A percentile compares a stretch with the other conserved stretches of the same genome.
Conservation (phyloP, 2,797 vertebrate genomes). For the Melanotaenia maccullochi region DNA sequence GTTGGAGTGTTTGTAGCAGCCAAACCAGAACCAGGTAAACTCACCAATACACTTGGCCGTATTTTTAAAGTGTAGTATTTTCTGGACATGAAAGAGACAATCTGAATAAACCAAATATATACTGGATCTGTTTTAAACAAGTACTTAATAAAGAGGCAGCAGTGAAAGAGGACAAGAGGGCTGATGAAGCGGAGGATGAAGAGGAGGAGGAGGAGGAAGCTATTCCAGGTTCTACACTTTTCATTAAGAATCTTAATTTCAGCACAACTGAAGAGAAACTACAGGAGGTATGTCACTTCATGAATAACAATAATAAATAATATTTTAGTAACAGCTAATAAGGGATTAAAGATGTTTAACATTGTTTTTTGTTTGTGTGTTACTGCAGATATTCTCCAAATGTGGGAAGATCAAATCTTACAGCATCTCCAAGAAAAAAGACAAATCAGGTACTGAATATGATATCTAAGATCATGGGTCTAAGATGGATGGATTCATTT, state of each 20-base stretch:
- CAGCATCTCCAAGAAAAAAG: slow-evolving; percentile 93
- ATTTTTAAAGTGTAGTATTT: background rate
- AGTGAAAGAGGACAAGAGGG: slow-evolving; percentile 37
- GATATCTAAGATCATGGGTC: background rate
- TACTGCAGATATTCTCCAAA: slow-evolving; percentile 89
- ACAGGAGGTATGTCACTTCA: slow-evolving; percentile 78
- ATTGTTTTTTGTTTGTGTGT: background rate
- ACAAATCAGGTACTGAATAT: slow-evolving; percentile 86
- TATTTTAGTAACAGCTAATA: background rate
- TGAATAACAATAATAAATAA: background rate
- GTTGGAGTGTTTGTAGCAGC: slow-evolving; percentile 85
- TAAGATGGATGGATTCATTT: background rate
- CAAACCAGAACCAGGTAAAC: slow-evolving; percentile 65
- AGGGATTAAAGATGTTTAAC: background rate
- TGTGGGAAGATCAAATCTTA: slow-evolving; percentile 89
- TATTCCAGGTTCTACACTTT: slow-evolving; percentile 91
- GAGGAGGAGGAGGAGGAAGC: slow-evolving; percentile 86
- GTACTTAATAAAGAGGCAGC: slow-evolving; percentile 62
- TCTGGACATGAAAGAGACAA: background rate
- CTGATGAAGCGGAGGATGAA: slow-evolving; percentile 39
- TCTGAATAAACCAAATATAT: background rate
- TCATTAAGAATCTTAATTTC: slow-evolving; percentile 96
- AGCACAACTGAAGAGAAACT: slow-evolving; percentile 89
- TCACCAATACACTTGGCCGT: background rate
- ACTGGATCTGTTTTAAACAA: slow-evolving; percentile 16